Evolutionary conservation across 2,888 invertebrate species (phyloP), one percentile per base, ranked within the genome.

Genomic region (Leptinotarsa rubiginosa): DNA sequence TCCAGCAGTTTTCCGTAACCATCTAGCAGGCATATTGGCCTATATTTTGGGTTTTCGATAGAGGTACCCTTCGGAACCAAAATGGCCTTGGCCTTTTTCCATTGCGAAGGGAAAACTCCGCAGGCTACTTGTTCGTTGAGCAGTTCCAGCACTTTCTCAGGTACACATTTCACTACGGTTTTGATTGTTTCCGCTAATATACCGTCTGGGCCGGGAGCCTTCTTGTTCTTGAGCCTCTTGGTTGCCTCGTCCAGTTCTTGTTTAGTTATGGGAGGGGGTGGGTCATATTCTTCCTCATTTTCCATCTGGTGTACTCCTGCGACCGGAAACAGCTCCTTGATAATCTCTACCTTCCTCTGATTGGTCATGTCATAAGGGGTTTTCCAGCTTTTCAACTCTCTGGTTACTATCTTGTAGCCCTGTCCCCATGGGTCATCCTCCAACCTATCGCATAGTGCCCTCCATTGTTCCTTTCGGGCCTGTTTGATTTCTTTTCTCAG

Each of bases 71-170:
- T 76, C 49, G 66, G 59, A 13, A 76, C 20, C 10, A 76, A 64
- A 4, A 76, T 70, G 4, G 72, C 47, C 15, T 70, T 66, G 54
- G 75, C 70, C 10, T 16, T 62, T 20, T 76, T 76, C 71, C 76
- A n/a, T 76, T 76, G 68, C 67, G 4, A 54, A 15, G 75, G 75
- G 47, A 75, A 76, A 1, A 20, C 52, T n/a, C 56, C 25, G 5
- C 20, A 49, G 25, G n/a, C 20, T 13, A 75, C 12, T 25, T 31
- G 54, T 20, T 65, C 5, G 16, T 71, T 71, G 12, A 50, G 15
- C 5, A 67, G 5, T 22, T 31, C 50, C 52, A 66, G n/a, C 7
- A 62, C 16, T 62, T 16, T 31, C 16, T 16, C 31, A 31, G 31
- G 62, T 16, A 62, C 16, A 31, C 12, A 2, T 62, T 62, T 7